Evolutionary conservation across 2,888 invertebrate genomes (phyloP).

Genomic region (Syritta pipiens): DNA sequence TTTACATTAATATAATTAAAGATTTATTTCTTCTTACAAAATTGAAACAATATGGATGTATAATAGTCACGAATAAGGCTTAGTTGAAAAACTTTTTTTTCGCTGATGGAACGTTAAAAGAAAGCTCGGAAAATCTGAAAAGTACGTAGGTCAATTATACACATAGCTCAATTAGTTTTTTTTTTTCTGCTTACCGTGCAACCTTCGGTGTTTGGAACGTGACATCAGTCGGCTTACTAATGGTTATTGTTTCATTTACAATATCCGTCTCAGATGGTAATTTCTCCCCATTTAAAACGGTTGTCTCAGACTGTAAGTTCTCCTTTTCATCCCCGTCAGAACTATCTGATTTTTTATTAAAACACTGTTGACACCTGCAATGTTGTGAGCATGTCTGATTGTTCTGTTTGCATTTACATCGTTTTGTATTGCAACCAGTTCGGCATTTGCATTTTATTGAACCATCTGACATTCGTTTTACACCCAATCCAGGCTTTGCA

Average conservation of each 20-base stretch:
- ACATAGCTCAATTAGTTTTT: neutral
- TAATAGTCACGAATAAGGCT: neutral
- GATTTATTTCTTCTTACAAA: conserved; percentile 13
- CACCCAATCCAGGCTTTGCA: neutral
- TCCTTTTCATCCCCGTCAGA: conserved; percentile 39
- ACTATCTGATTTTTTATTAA: conserved; percentile 18
- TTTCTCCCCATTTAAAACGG: conserved; percentile 40
- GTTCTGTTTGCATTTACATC: conserved; percentile 34
- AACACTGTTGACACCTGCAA: conserved; percentile 41
- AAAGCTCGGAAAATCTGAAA: conserved; percentile 70
- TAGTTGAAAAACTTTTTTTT: conserved; percentile 73
- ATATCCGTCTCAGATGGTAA: neutral
- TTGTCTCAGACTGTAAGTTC: conserved; percentile 8
- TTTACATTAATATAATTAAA: neutral
- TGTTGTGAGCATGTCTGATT: conserved; percentile 21
- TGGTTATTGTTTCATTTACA: conserved; percentile 42
- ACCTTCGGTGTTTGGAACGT: conserved; percentile 70
- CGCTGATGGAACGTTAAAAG: conserved; percentile 71
- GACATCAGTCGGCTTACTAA: conserved; percentile 50
- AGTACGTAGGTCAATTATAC: neutral
- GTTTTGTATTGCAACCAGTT: conserved; percentile 33
- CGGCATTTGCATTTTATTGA: conserved; percentile 31
- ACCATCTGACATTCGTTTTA: conserved; percentile 46
- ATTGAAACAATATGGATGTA: neutral
- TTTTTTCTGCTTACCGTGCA: conserved; percentile 67